Evolutionary conservation across 2,113 vertebrate genomes (phyloP).

Genomic region (Camelus bactrianus): DNA sequence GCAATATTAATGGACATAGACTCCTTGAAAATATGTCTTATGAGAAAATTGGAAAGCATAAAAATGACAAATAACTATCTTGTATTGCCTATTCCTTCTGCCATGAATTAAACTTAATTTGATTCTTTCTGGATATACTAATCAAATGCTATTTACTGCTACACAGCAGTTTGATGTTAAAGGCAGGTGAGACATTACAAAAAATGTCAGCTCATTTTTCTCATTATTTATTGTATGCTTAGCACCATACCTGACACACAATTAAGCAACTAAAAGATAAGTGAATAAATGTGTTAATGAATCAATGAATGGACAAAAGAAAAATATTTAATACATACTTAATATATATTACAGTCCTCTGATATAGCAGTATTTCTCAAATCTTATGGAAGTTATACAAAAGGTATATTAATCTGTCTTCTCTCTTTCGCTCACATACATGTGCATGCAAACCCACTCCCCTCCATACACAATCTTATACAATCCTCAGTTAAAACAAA

Average conservation of each 20-base stretch:
- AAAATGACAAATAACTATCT: conserved; percentile 64
- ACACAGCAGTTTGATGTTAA: not conserved
- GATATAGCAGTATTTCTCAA: not conserved
- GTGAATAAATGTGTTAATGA: not conserved
- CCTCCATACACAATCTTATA: not conserved
- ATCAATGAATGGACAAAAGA: not conserved
- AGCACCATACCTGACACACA: not conserved
- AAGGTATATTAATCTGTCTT: not conserved
- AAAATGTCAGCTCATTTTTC: not conserved
- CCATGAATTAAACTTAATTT: conserved; percentile 58
- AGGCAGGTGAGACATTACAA: not conserved
- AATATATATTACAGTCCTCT: not conserved
- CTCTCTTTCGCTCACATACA: not conserved
- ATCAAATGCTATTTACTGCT: not conserved
- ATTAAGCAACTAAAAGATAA: not conserved
- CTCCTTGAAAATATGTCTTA: conserved; percentile 57
- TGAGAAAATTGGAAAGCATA: conserved; percentile 72
- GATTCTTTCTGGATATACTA: conserved; percentile 30
- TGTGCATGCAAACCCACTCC: not conserved
- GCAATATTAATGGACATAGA: conserved; percentile 64
- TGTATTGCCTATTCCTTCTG: conserved; percentile 37
- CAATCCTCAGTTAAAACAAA: not conserved
- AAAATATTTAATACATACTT: not conserved
- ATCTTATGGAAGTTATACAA: not conserved
- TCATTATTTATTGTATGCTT: not conserved